These are phyloP conservation scores for Ploceus nigricollis DNA, from an alignment of 2,113 vertebrate genomes.

Conservation along the genomic window DNA sequence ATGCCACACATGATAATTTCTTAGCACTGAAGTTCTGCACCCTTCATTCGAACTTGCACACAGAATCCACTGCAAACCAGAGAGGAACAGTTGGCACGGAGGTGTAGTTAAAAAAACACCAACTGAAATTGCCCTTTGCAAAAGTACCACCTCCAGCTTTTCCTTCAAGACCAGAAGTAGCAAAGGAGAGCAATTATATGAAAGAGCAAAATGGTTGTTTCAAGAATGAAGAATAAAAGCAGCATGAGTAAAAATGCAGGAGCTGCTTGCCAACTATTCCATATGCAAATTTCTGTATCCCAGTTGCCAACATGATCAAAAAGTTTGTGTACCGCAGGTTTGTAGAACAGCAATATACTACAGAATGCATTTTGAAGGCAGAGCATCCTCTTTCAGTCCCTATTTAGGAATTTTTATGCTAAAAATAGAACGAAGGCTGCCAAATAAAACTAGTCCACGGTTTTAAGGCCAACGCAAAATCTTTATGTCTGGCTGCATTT, in stretches of 20 bases:
- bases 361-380: neutral
- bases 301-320: neutral
- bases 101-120: neutral
- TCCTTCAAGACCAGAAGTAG: slow-evolving; percentile 21
- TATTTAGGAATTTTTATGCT: neutral
- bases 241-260: neutral
- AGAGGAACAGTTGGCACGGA: slow-evolving; percentile 28
- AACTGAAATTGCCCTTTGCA: slow-evolving; percentile 17
- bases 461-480: neutral
- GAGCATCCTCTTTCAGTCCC: neutral
- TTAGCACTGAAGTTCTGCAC: neutral
- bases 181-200: slow-evolving; percentile 2
- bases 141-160: slow-evolving; percentile 35
- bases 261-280: neutral
- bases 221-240: slow-evolving; percentile 6
- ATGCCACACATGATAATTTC: neutral
- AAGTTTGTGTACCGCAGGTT: neutral
- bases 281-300: neutral
- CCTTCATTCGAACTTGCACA: neutral
- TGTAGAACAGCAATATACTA: neutral
- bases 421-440: neutral
- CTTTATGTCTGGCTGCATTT: neutral
- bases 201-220: neutral
- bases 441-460: neutral
- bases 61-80: neutral